Conservation (phyloP, 2,797 vertebrate species). For the Epinephelus coioides region DNA sequence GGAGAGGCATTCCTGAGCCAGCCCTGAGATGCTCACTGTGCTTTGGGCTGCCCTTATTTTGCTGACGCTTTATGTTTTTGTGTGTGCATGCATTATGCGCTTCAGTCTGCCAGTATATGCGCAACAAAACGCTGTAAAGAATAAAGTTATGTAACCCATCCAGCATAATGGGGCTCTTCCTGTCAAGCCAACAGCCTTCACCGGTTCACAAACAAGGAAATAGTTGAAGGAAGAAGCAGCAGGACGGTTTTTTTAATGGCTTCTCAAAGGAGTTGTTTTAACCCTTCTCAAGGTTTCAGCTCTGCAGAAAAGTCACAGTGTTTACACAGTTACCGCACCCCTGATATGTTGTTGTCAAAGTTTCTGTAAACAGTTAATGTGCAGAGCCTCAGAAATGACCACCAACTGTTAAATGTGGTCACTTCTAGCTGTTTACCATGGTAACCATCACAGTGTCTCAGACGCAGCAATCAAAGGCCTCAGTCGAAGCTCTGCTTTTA, state of each 20-base stretch:
- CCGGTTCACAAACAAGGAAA: constrained; percentile 60
- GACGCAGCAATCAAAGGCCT: constrained; percentile 14
- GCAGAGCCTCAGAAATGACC: constrained; percentile 10
- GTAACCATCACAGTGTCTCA: constrained; percentile 49
- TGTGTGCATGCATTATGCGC: constrained; percentile 22
- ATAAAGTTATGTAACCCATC: constrained; percentile 59
- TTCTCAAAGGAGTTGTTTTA: constrained; percentile 11
- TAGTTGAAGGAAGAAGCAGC: constrained; percentile 37
- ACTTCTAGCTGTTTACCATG: constrained; percentile 51
- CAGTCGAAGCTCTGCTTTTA: constrained; percentile 7
- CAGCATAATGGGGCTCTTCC: constrained; percentile 67
- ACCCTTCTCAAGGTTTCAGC: constrained; percentile 18
- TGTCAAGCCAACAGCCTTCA: constrained; percentile 43
- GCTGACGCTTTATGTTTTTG: constrained; percentile 42
- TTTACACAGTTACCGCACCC: constrained; percentile 22
- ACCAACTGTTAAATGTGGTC: constrained; percentile 11
- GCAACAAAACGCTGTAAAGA: constrained; percentile 36
- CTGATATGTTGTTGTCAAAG: constrained; percentile 24
- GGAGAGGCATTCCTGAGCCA: constrained; percentile 6
- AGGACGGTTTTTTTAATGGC: constrained; percentile 15
- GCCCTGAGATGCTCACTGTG: background rate
- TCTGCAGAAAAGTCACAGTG: constrained; percentile 21
- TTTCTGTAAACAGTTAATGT: background rate
- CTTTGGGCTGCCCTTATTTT: constrained; percentile 29
- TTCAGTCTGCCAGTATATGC: constrained; percentile 16